Conservation (phyloP, 2,113 vertebrate genomes). For the Lipophrys pholis region DNA sequence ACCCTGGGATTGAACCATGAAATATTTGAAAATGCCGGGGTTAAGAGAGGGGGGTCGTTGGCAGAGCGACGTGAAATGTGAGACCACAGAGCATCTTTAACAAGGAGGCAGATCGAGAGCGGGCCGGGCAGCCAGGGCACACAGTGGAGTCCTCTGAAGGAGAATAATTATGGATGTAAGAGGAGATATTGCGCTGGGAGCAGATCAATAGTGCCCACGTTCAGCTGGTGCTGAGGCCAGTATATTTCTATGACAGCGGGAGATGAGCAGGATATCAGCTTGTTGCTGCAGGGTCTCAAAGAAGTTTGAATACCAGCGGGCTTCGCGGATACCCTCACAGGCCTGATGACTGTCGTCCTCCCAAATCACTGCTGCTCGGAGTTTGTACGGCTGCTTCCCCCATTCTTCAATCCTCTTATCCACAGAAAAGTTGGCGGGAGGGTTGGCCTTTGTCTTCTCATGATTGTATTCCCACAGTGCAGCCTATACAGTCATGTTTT, state of each 20-base stretch:
- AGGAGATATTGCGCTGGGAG: constrained; percentile 75
- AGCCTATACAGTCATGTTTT: constrained; percentile 67
- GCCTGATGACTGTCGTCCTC: constrained; percentile 44
- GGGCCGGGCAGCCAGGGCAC: constrained; percentile 49
- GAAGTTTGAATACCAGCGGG: constrained; percentile 63
- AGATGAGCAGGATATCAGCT: constrained; percentile 72
- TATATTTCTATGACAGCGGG: constrained; percentile 73
- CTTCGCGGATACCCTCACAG: constrained; percentile 69
- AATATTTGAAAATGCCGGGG: constrained; percentile 78
- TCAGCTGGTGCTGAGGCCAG: constrained; percentile 67
- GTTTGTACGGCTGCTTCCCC: constrained; percentile 47
- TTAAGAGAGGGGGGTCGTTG: constrained; percentile 71
- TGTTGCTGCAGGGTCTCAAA: constrained; percentile 62
- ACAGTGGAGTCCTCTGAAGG: constrained; percentile 63
- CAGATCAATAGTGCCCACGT: constrained; percentile 76
- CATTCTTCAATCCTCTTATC: constrained; percentile 72
- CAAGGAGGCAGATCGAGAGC: constrained; percentile 59
- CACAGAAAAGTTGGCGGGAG: constrained; percentile 58
- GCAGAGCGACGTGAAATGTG: constrained; percentile 70
- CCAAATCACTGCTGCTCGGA: constrained; percentile 61
- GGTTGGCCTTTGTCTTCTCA: constrained; percentile 70
- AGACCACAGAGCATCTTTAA: constrained; percentile 75
- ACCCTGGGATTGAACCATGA: constrained; percentile 78
- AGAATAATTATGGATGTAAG: constrained; percentile 79
- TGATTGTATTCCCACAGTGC: constrained; percentile 72